Evolutionary conservation across 2,113 vertebrate genomes (phyloP), one percentile per base, ranked within the genome.

Genomic region (Otolemur garnettii): DNA sequence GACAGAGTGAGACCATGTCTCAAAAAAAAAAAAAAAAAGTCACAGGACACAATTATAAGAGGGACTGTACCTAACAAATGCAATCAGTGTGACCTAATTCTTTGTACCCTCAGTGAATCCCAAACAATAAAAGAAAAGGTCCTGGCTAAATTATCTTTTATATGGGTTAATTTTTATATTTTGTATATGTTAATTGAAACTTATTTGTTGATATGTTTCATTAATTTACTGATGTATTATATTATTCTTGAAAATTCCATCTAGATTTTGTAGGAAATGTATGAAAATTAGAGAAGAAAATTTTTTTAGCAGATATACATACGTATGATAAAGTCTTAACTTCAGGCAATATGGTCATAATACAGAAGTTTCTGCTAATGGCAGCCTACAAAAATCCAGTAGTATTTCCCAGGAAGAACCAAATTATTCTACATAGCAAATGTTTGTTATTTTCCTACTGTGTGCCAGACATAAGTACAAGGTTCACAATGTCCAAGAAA

Each of bases 111-210:
- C 45, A 50, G 45, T 8, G 45, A 50, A 9, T 7, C 45, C 45
- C 24, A 11, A 62, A 12, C 24, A 62, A 24, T 26, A 62, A 50
- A 26, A 62, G 26, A 62, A 62, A 62, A 26, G 8, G 22, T 35
- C 35, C 85, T 38, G n/a, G 59, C 4, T 86, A 79, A 87, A 77
- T 57, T 87, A 80, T 55, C 12, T 68, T 81, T 96, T 77, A 69
- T 33, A n/a, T 86, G n/a, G 11, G 28, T 59, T 87, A 45, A 80
- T 87, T 64, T 38, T 57, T 87, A 80, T 45, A 9, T 68, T 81
- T 96, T 77, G 64, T 33, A n/a, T 86, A 30, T 8, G 19, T 59
- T 87, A 53, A 80, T 83, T 66, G 84, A 86, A 62, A 68, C 6
- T 68, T 15, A 86, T 53, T 82, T 78, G 45, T 74, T 85, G 22